These are phyloP conservation scores for Siniperca scherzeri DNA, from an alignment of 2,797 vertebrate genomes.

Conservation along the genomic window DNA sequence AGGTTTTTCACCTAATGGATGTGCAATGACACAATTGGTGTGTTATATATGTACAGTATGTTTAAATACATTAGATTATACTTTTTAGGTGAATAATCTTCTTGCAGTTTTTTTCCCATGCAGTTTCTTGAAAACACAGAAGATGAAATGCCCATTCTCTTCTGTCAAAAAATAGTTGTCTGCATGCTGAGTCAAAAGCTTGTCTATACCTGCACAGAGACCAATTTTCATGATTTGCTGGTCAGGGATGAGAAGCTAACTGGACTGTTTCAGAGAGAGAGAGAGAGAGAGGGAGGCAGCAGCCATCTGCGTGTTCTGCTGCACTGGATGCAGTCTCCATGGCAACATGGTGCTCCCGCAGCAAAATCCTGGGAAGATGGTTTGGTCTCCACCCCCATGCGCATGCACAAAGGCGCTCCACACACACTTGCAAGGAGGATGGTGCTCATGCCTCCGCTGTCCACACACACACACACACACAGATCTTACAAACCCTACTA, in stretches of 20 bases:
- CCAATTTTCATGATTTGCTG: conserved; percentile 60
- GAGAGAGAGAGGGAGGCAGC: conserved; percentile 31
- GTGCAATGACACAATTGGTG: not conserved
- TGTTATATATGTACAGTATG: not conserved
- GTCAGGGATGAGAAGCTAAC: conserved; percentile 56
- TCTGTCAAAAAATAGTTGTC: conserved; percentile 8
- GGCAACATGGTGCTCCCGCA: conserved; percentile 83
- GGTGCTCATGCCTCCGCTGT: conserved; percentile 32
- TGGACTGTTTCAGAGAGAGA: conserved; percentile 51
- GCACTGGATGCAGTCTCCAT: conserved; percentile 85
- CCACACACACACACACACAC: conserved; percentile 9
- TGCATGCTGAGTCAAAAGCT: conserved; percentile 50
- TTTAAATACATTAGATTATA: not conserved
- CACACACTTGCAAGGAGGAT: conserved; percentile 37
- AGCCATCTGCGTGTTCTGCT: conserved; percentile 79
- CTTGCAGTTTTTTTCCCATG: not conserved
- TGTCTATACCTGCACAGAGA: conserved; percentile 43
- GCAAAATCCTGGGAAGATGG: conserved; percentile 77
- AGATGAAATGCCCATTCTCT: not conserved
- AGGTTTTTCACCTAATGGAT: not conserved
- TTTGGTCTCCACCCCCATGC: conserved; percentile 67
- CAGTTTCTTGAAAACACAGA: not conserved
- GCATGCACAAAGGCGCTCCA: conserved; percentile 48
- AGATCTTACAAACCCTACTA: not conserved
- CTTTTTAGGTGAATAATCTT: not conserved